Conservation (phyloP, 2,113 vertebrate genomes). For the Apus apus region DNA sequence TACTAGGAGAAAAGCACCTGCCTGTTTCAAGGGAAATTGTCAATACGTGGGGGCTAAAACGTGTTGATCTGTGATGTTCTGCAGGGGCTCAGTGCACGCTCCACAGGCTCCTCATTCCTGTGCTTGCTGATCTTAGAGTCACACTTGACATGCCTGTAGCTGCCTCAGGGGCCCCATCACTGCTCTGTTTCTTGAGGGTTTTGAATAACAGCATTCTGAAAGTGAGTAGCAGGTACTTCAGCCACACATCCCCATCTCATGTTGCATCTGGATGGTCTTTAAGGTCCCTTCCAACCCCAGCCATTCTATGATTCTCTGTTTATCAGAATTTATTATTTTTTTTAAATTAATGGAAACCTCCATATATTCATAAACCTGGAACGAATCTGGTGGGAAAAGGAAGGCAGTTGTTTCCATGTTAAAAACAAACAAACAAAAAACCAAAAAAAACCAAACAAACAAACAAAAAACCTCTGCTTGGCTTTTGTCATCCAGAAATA, state of each 20-base stretch:
- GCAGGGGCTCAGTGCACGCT: background rate
- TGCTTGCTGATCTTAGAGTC: background rate
- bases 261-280: too few species aligned
- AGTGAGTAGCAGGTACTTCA: background rate
- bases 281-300: too few species aligned
- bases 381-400: background rate
- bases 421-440: background rate
- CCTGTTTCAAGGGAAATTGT: background rate
- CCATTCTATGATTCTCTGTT: too few species aligned
- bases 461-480: background rate
- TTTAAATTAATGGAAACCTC: background rate
- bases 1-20: background rate
- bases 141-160: accelerated
- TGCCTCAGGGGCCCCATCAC: background rate
- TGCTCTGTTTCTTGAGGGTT: background rate
- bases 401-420: background rate
- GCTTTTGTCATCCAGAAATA: background rate
- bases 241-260: background rate
- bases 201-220: background rate
- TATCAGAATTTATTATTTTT: background rate
- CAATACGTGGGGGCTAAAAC: accelerated
- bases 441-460: too few species aligned
- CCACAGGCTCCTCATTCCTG: background rate
- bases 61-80: accelerated
- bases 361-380: background rate